Evolutionary conservation across 2,113 vertebrate species (phyloP).

Genomic region (Austrofundulus limnaeus): DNA sequence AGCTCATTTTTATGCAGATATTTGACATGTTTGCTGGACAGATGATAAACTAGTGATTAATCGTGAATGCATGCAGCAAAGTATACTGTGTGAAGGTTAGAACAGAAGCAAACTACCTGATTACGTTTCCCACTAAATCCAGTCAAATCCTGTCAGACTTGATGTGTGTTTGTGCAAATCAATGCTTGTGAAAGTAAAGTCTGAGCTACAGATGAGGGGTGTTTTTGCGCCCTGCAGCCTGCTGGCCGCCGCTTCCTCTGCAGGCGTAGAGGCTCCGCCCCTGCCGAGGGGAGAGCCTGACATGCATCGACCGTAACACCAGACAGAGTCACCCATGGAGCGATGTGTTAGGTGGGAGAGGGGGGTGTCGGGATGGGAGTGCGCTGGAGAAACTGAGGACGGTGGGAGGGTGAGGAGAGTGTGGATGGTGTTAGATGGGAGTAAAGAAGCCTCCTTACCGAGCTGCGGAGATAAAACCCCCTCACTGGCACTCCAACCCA

Average conservation of each 20-base stretch:
- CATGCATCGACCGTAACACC: slow-evolving; percentile 80
- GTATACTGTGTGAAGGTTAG: slow-evolving; percentile 12
- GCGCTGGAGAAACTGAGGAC: slow-evolving; percentile 67
- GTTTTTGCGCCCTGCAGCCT: slow-evolving; percentile 30
- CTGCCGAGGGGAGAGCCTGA: slow-evolving; percentile 74
- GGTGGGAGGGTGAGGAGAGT: slow-evolving; percentile 73
- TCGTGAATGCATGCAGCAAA: slow-evolving; percentile 33
- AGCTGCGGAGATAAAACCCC: slow-evolving; percentile 76
- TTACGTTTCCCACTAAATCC: slow-evolving; percentile 33
- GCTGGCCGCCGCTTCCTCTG: slow-evolving; percentile 38
- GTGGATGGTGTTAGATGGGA: slow-evolving; percentile 82
- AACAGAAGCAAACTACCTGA: slow-evolving; percentile 26
- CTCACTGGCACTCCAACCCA: slow-evolving; percentile 76
- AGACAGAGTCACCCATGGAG: slow-evolving; percentile 83
- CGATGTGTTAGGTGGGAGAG: slow-evolving; percentile 75
- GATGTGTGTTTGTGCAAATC: slow-evolving; percentile 41
- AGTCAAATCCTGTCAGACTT: slow-evolving; percentile 9
- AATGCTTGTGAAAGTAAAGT: slow-evolving; percentile 11
- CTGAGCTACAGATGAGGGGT: slow-evolving; percentile 11
- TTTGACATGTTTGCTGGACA: not conserved
- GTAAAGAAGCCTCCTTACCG: slow-evolving; percentile 86
- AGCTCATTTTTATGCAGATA: too few species aligned
- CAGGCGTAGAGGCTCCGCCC: slow-evolving; percentile 40
- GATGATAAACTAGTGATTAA: not conserved
- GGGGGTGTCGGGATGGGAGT: slow-evolving; percentile 71